Percentiles rank a stretch among this genome's conserved stretches.
Evolutionary conservation across 2,888 invertebrate species (phyloP).

Genomic region (Nomada fabriciana): DNA sequence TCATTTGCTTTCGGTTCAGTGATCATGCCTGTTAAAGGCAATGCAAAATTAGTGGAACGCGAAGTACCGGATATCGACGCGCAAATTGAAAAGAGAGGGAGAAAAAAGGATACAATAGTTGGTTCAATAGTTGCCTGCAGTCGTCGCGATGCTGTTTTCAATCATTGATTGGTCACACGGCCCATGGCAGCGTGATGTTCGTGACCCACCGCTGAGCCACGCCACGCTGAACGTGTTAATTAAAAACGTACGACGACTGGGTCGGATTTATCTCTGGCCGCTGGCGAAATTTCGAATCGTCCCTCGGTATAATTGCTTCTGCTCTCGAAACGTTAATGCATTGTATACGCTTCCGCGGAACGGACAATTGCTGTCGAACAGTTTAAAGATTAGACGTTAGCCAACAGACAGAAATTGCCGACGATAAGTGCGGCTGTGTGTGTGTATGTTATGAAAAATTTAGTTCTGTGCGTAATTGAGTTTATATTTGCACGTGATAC

Average conservation of each 20-base stretch:
- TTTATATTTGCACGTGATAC: no score
- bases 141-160: slow-evolving; percentile 24
- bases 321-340: not conserved
- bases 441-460: no score
- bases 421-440: no score
- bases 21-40: not conserved
- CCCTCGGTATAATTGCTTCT: slow-evolving; percentile 18
- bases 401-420: no score
- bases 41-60: not conserved
- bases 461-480: no score
- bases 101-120: not conserved
- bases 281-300: slow-evolving; percentile 8
- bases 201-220: slow-evolving; percentile 14
- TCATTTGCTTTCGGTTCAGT: not conserved
- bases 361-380: not conserved
- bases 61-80: not conserved
- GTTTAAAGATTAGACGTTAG: not conserved
- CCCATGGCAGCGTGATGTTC: slow-evolving; percentile 9
- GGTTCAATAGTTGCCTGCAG: slow-evolving; percentile 13
- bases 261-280: slow-evolving; percentile 15
- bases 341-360: not conserved
- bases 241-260: slow-evolving; percentile 27
- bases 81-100: not conserved
- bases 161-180: slow-evolving; percentile 19
- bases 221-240: slow-evolving; percentile 34